A percentile compares a stretch with the other conserved stretches of the same genome.
phyloP scores from a whole-genome alignment of 2,113 vertebrate species.

The Sinocyclocheilus anshuiensis region DNA sequence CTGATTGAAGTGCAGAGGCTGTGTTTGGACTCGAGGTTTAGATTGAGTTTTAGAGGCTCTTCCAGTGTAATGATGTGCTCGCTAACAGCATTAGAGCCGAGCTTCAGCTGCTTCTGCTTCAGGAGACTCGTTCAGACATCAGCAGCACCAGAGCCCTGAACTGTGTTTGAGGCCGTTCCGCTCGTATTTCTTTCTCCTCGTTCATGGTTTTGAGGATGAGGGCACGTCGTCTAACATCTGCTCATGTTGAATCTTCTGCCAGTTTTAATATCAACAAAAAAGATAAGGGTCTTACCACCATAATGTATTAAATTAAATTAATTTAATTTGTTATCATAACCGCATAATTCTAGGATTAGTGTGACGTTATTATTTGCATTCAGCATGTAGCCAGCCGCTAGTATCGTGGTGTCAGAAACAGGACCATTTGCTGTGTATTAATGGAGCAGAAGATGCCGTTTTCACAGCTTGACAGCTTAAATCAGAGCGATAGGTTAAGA shows the following conservation, averaged over 20 bases:
- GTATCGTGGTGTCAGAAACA: background rate
- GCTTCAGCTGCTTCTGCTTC: background rate
- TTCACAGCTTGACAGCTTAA: background rate
- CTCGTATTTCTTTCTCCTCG: background rate
- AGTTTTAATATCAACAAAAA: background rate
- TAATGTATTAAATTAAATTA: background rate
- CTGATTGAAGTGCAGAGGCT: background rate
- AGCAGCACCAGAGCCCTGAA: background rate
- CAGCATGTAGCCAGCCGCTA: background rate
- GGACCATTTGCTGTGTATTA: background rate
- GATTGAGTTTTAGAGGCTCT: background rate
- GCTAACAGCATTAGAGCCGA: no score
- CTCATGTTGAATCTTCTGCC: background rate
- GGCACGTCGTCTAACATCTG: background rate
- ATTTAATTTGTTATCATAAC: background rate
- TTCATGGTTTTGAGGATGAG: background rate
- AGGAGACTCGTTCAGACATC: background rate
- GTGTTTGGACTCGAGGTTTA: background rate
- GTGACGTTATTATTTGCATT: background rate
- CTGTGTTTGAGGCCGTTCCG: background rate
- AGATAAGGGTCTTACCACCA: background rate
- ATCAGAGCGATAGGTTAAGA: background rate
- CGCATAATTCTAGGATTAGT: background rate
- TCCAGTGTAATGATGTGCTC: background rate
- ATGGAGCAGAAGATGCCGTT: background rate